A percentile compares a stretch with the other conserved stretches of the same genome.
phyloP scores from a whole-genome alignment of 2,888 invertebrate genomes.

The Zygogramma bicolorata region DNA sequence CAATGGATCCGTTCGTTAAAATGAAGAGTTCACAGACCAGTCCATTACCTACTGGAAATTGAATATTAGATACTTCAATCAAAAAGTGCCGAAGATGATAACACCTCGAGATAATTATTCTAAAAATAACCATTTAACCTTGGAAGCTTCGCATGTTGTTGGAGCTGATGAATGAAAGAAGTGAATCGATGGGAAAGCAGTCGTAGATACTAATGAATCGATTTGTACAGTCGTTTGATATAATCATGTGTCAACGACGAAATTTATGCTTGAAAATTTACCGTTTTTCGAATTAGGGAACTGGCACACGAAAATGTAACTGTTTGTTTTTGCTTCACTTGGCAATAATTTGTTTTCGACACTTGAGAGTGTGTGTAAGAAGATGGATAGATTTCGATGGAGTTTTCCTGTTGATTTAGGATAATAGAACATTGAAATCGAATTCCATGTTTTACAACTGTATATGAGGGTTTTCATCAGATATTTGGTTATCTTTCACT shows the following conservation, averaged over 20 bases:
- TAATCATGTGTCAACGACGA: background rate
- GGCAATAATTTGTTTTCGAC: too few species aligned
- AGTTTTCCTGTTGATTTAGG: too few species aligned
- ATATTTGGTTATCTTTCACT: too few species aligned
- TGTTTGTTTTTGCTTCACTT: too few species aligned
- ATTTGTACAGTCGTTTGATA: background rate
- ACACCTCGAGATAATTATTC: background rate
- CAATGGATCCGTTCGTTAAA: background rate
- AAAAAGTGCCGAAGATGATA: background rate
- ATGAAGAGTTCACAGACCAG: background rate
- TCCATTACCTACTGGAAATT: background rate
- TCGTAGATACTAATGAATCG: background rate
- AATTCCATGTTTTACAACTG: too few species aligned
- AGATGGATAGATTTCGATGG: too few species aligned
- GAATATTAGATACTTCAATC: background rate
- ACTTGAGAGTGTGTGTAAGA: too few species aligned
- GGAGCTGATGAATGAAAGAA: background rate
- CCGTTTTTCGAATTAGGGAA: too few species aligned
- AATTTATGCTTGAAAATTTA: background rate
- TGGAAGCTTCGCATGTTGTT: background rate
- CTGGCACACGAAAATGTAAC: too few species aligned
- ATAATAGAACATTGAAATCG: too few species aligned
- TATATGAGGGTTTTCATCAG: too few species aligned
- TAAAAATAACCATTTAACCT: background rate
- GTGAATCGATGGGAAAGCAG: background rate